Evolutionary conservation across 2,797 vertebrate species (phyloP).

Genomic region (Nannoperca australis): DNA sequence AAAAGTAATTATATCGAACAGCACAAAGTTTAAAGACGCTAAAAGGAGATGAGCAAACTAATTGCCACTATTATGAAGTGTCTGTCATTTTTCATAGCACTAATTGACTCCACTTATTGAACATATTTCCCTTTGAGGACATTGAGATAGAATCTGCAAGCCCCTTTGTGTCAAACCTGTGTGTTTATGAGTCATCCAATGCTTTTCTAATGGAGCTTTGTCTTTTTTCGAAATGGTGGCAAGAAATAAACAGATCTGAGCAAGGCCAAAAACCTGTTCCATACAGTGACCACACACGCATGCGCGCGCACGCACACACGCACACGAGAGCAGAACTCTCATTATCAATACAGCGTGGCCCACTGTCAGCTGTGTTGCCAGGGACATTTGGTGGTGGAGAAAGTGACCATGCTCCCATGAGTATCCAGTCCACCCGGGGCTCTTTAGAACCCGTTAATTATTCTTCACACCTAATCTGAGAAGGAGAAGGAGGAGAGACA

Average conservation of each 20-base stretch:
- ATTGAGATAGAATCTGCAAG: slow-evolving; percentile 6
- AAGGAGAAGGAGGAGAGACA: slow-evolving; percentile 69
- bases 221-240: slow-evolving; percentile 29
- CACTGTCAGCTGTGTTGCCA: slow-evolving; percentile 78
- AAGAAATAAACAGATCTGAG: slow-evolving; percentile 41
- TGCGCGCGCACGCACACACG: slow-evolving; percentile 36
- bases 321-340: slow-evolving; percentile 47
- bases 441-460: slow-evolving; percentile 82
- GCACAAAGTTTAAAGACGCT: slow-evolving; percentile 44
- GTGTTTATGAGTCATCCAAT: slow-evolving; percentile 42
- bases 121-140: slow-evolving; percentile 40
- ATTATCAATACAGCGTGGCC: slow-evolving; percentile 80
- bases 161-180: slow-evolving; percentile 32
- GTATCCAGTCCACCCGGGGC: slow-evolving; percentile 67
- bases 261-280: slow-evolving; percentile 56
- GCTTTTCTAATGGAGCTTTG: slow-evolving; percentile 30
- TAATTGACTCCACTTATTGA: slow-evolving; percentile 57
- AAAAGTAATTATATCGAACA: slow-evolving; percentile 46
- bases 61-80: slow-evolving; percentile 54
- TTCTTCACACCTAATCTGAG: slow-evolving; percentile 85
- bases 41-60: slow-evolving; percentile 46
- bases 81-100: slow-evolving; percentile 40
- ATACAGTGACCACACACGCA: slow-evolving; percentile 47
- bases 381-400: slow-evolving; percentile 83
- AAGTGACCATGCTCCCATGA: slow-evolving; percentile 80